Conservation (phyloP, 2,113 vertebrate genomes). For the Rafetus swinhoei region DNA sequence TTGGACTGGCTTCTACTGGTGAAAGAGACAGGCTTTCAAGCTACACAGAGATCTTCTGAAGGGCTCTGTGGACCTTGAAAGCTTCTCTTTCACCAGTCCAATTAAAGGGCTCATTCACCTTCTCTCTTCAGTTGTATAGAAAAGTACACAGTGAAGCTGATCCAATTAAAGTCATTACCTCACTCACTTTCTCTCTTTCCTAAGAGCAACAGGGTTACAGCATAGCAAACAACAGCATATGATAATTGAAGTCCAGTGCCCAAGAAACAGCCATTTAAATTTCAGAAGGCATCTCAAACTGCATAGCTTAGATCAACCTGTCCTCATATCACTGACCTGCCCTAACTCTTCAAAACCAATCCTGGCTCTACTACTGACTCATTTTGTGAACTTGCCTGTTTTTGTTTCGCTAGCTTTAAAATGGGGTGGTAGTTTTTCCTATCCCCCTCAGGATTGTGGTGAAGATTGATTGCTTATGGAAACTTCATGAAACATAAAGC, state of each 20-base stretch:
- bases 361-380: not conserved
- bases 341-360: not conserved
- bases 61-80: not conserved
- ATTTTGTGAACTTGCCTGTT: not conserved
- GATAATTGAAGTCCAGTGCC: not conserved
- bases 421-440: not conserved
- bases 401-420: not conserved
- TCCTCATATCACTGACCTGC: no score
- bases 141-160: not conserved
- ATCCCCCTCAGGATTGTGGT: not conserved
- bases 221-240: not conserved
- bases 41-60: not conserved
- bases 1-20: not conserved
- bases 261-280: not conserved
- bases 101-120: not conserved
- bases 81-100: not conserved
- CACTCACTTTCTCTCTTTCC: not conserved
- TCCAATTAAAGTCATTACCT: not conserved
- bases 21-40: not conserved
- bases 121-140: not conserved
- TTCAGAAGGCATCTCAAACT: not conserved
- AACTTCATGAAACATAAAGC: not conserved
- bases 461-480: not conserved
- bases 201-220: not conserved
- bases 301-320: no score